Conservation (phyloP, 1,140 invertebrate species). For the Aphidius gifuensis region DNA sequence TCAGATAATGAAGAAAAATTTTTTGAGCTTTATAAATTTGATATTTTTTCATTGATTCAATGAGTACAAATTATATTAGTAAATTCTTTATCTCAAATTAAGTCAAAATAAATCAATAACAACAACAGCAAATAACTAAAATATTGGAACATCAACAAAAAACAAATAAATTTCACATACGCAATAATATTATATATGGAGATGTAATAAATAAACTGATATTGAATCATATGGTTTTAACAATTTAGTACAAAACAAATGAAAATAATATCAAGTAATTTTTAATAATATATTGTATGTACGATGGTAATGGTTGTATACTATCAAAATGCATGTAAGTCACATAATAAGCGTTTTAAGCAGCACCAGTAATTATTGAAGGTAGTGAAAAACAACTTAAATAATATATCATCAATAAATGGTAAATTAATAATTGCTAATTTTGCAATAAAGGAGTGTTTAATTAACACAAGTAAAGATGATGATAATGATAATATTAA, state of each 20-base stretch:
- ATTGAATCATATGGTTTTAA: constrained; percentile 55
- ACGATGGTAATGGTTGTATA: constrained; percentile 58
- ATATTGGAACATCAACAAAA: no score
- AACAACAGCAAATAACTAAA: constrained; percentile 51
- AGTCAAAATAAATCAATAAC: constrained; percentile 49
- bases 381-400: constrained; percentile 67
- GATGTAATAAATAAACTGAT: constrained; percentile 66
- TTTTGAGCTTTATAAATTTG: constrained; percentile 51
- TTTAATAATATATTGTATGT: constrained; percentile 60
- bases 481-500: constrained; percentile 38
- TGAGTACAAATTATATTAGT: constrained; percentile 51
- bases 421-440: constrained; percentile 64
- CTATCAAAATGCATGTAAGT: constrained; percentile 69
- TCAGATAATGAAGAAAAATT: constrained; percentile 59
- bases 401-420: constrained; percentile 61
- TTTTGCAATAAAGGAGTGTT: constrained; percentile 65
- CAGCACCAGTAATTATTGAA: constrained; percentile 72
- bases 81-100: no score
- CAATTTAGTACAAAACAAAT: constrained; percentile 63
- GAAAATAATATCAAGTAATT: constrained; percentile 61
- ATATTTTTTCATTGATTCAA: constrained; percentile 33
- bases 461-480: constrained; percentile 53
- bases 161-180: constrained; percentile 63
- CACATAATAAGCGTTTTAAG: constrained; percentile 71
- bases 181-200: constrained; percentile 78